Base-by-base conservation (phyloP, 2,113 vertebrate genomes). In the Orthonyx spaldingii region DNA sequence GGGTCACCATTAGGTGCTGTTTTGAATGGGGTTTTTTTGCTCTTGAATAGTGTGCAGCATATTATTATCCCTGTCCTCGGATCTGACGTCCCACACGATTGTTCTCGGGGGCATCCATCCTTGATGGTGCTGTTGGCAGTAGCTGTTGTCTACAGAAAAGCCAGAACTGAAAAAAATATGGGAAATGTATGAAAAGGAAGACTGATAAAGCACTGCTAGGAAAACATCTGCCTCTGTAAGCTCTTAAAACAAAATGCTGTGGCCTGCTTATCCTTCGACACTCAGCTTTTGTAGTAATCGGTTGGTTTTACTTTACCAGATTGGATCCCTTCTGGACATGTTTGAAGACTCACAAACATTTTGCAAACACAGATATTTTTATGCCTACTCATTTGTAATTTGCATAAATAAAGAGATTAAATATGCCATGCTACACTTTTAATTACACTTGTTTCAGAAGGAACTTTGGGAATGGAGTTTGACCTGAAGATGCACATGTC, bases 311-410 rank as follows among this genome's bases (percentile, higher is more conserved):
- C 87, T 96, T 96, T 94, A 79, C 92, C 97, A 98, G 97, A 97
- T 96, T 96, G 96, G 70, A 96, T 82, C 91, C 94, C 93, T 97
- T 97, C 85, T 97, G 92, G 94, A 97, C 88, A 95, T 95, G 84
- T 97, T 96, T 97, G 94, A 96, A 89, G 86, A 89, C 89, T 94
- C 74, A 90, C 68, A 96, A 97, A 97, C 94, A 90, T 97, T 97
- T 97, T 98, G 93, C 92, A 97, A 97, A 97, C 96, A 97, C 87
- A 85, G 74, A 90, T 96, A 96, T 96, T 97, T 97, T 94, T 83
- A 95, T 96, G 91, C 72, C 87, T 7, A 50, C 65, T 93, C 52
- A 95, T 91, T 81, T 97, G 70, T 96, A 97, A 74, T 90, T 96
- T 94, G 82, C 94, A 94, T 91, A 96, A 97, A 96, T 79, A 87